These are phyloP conservation scores for Tetragonisca angustula DNA, from an alignment of 2,888 invertebrate species.

Conservation along the genomic window DNA sequence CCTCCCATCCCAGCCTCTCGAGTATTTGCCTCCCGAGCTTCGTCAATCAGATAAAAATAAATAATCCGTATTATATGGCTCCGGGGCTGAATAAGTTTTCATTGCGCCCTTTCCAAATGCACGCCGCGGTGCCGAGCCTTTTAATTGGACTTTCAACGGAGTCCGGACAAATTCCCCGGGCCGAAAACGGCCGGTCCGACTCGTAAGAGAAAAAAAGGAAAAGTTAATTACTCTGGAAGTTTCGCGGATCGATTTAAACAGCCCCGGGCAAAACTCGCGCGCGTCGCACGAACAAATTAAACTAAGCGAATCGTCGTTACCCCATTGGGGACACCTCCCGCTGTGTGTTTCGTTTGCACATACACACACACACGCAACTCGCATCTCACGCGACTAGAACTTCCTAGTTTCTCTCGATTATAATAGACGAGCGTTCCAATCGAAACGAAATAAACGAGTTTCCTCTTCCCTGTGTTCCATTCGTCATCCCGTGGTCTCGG, in stretches of 20 bases:
- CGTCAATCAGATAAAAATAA: slow-evolving; percentile 6
- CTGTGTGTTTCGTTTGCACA: background rate
- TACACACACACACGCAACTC: background rate
- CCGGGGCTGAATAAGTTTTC: slow-evolving; percentile 21
- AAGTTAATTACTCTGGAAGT: slow-evolving; percentile 32
- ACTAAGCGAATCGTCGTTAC: slow-evolving; percentile 42
- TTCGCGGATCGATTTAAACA: slow-evolving; percentile 46
- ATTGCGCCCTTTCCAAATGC: slow-evolving; percentile 11
- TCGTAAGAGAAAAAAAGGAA: background rate
- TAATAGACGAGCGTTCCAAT: slow-evolving; percentile 6
- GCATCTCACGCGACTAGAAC: background rate
- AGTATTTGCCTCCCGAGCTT: background rate
- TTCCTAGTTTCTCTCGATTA: background rate
- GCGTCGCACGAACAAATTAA: slow-evolving; percentile 50
- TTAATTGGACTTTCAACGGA: slow-evolving; percentile 25
- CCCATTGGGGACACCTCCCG: background rate
- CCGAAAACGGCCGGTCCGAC: slow-evolving; percentile 1
- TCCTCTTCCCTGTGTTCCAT: background rate
- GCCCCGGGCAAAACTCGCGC: slow-evolving; percentile 9
- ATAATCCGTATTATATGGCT: background rate
- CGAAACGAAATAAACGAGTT: slow-evolving; percentile 4
- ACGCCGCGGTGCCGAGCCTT: too few relatives aligned
- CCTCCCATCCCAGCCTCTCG: background rate
- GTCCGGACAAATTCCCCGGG: slow-evolving; percentile 15
- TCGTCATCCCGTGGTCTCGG: too few relatives aligned